phyloP scores from a whole-genome alignment of 2,113 vertebrate genomes.

The Eulemur rufifrons region DNA sequence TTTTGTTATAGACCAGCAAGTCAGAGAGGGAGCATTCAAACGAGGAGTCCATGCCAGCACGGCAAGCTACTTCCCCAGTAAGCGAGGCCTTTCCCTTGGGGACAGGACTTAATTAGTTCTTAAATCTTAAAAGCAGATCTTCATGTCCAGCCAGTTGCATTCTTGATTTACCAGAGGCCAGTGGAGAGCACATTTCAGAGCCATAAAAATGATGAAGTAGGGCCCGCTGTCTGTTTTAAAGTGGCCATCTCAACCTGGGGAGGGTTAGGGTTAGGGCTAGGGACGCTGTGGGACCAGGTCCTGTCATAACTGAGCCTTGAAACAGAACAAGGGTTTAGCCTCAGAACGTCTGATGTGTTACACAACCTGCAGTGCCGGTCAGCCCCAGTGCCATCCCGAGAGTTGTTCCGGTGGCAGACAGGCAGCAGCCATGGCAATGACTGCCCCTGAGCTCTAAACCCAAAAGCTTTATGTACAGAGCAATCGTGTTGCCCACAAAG shows the following conservation, averaged over 20 bases:
- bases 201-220: constrained; percentile 48
- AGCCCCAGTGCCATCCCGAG: rapidly evolving
- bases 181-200: constrained; percentile 17
- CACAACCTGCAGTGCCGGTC: rapidly evolving
- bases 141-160: neutral
- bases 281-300: neutral
- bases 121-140: constrained; percentile 54
- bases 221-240: neutral
- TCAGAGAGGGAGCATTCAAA: neutral
- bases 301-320: neutral
- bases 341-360: neutral
- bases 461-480: neutral
- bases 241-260: neutral
- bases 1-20: neutral
- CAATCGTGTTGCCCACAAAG: neutral
- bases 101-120: constrained; percentile 45
- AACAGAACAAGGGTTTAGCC: neutral
- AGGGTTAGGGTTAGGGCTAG: too few relatives aligned
- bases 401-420: neutral
- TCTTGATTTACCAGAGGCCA: constrained; percentile 56
- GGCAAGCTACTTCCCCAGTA: neutral
- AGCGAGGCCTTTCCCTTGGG: neutral
- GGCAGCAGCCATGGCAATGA: neutral
- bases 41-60: rapidly evolving
- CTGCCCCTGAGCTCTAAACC: neutral